A percentile compares a stretch with the other conserved stretches of the same genome.
Conservation (phyloP, 2,797 vertebrate genomes). For the Lophotriccus pileatus region DNA sequence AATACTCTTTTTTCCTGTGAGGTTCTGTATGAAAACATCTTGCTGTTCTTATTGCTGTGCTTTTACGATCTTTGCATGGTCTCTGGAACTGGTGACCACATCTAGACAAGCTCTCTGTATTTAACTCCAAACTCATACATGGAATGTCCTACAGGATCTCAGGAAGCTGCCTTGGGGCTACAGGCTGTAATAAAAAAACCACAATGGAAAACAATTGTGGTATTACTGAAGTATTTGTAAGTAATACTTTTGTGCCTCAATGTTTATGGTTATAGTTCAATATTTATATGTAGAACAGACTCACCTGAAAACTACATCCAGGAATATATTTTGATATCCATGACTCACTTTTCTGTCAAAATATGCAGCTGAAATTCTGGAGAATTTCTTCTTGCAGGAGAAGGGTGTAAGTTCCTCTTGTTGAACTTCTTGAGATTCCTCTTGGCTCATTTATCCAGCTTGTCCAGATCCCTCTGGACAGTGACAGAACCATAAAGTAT, state of each 20-base stretch:
- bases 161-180: conserved; percentile 55
- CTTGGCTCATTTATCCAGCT: background rate
- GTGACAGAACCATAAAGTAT: background rate
- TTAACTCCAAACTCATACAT: conserved; percentile 79
- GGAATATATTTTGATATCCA: background rate
- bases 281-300: background rate
- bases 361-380: background rate
- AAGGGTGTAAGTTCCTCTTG: background rate
- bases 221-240: background rate
- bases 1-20: background rate
- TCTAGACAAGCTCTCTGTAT: conserved; percentile 80
- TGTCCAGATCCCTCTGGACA: background rate
- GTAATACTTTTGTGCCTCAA: background rate
- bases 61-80: conserved; percentile 80
- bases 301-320: background rate
- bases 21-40: background rate
- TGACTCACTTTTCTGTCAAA: background rate
- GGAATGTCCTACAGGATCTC: conserved; percentile 78
- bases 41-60: background rate
- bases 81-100: conserved; percentile 77
- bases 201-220: background rate
- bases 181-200: background rate
- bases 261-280: background rate
- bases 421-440: background rate
- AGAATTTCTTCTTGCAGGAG: background rate